Evolutionary conservation across 2,113 vertebrate species (phyloP).

Genomic region (Morone chrysops): DNA sequence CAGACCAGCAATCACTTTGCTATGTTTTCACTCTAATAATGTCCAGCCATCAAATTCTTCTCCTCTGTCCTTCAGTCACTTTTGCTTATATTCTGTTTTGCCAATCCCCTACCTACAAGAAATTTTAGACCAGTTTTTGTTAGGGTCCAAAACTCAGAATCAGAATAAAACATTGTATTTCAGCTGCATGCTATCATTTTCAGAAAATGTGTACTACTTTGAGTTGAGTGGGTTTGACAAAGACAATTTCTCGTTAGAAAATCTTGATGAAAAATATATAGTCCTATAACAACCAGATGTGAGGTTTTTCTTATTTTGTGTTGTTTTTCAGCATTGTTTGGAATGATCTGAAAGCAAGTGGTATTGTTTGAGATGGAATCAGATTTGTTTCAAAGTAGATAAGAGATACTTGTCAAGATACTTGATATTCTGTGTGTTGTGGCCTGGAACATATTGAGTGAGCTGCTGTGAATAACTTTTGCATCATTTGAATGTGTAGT

Average conservation of each 20-base stretch:
- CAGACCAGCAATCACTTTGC: conserved; percentile 35
- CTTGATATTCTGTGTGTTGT: conserved; percentile 10
- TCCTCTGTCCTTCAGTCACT: conserved; percentile 54
- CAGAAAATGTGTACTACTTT: conserved; percentile 23
- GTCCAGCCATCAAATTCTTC: conserved; percentile 46
- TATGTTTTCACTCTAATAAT: conserved; percentile 40
- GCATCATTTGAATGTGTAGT: conserved; percentile 16
- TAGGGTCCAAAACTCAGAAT: conserved; percentile 3
- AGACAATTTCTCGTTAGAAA: conserved; percentile 18
- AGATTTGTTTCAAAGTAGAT: conserved; percentile 30
- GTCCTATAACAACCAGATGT: not conserved
- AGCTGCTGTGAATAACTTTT: conserved; percentile 35
- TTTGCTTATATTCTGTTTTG: conserved; percentile 15
- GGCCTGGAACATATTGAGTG: conserved; percentile 33
- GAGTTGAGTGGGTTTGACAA: conserved; percentile 19
- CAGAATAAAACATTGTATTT: conserved; percentile 29
- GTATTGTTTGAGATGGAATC: conserved; percentile 23
- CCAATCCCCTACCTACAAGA: not conserved
- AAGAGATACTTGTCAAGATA: conserved; percentile 23
- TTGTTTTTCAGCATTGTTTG: not conserved
- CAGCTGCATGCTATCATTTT: conserved; percentile 34
- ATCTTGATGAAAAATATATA: conserved; percentile 1
- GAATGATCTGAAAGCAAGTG: conserved; percentile 31
- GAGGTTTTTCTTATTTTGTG: not conserved
- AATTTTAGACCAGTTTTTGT: conserved; percentile 17